These are phyloP conservation scores for Chrysaora quinquecirrha DNA, from an alignment of 30 jellyfish, hydroid and myxozoan genomes.

Conservation along the genomic window DNA sequence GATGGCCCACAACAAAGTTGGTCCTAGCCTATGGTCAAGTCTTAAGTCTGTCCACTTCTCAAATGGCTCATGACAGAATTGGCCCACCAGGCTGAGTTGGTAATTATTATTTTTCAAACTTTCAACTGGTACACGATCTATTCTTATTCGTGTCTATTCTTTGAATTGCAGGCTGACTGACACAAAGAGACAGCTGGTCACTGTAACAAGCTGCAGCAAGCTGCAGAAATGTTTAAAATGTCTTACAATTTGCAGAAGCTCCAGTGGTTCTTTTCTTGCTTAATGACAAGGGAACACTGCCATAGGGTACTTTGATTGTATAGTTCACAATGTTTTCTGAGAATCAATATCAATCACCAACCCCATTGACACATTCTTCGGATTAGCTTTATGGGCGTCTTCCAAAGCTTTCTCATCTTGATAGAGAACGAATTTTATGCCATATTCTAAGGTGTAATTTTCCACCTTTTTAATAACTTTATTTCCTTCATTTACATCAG, in stretches of 20 bases:
- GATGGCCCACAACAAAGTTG: too few relatives aligned
- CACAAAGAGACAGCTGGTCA: too few relatives aligned
- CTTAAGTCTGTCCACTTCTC: too few relatives aligned
- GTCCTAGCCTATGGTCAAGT: too few relatives aligned
- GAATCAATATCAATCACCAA: constrained; percentile 34
- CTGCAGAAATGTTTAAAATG: too few relatives aligned
- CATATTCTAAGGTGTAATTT: constrained; percentile 1
- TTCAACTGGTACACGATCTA: too few relatives aligned
- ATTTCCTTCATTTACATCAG: constrained; percentile 21
- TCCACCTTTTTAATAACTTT: constrained; percentile 13
- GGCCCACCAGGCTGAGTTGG: too few relatives aligned
- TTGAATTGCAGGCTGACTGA: too few relatives aligned
- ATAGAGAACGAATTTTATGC: constrained; percentile 12
- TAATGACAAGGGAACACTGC: constrained; percentile 23
- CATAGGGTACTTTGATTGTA: constrained; percentile 64
- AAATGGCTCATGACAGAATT: too few relatives aligned
- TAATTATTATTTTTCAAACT: too few relatives aligned
- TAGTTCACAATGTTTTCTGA: constrained; percentile 16
- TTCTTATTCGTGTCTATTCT: too few relatives aligned
- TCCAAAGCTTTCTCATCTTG: constrained; percentile 54
- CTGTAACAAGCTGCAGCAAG: too few relatives aligned
- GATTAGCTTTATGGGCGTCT: constrained; percentile 34
- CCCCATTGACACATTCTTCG: constrained; percentile 60
- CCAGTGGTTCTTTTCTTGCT: background rate
- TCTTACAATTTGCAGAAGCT: background rate